Evolutionary conservation across 2,113 vertebrate species (phyloP), one percentile per base, ranked within the genome.

Genomic region (Cebidichthys violaceus): DNA sequence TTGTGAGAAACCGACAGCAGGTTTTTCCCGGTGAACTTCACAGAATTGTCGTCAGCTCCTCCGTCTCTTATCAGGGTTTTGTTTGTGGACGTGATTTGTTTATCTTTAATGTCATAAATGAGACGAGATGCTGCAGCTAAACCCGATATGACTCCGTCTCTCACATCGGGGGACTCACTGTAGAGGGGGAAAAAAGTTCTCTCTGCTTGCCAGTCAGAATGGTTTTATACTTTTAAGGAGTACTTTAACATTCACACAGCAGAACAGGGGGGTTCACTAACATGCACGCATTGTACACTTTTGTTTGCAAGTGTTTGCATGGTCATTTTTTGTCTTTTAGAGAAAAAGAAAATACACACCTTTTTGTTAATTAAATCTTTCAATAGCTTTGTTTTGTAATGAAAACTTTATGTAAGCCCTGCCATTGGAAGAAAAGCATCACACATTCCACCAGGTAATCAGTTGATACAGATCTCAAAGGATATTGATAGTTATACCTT

Each of bases 41-140:
- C 24, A 68, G 15, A 20, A 24, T 33, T 6, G 15, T n/a, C 17
- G 54, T 14, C 41, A 4, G 1, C 31, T 43, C 9, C 14, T 11
- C 11, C 8, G 24, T n/a, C n/a, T 55, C 27, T 43, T 43, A 43
- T 55, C 57, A 11, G 9, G 37, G 13, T 39, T 45, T 57, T 33
- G 11, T 64, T 71, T 55, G 6, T 22, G 0, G 5, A 4, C 17
- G 31, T 62, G 29, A 59, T 59, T 14, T 66, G 27, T 67, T 67
- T 27, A 66, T 47, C 17, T 43, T 31, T 39, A 66, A 66, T 73
- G 61, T 22, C 59, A 66, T 22, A 37, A 67, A 73, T 10, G 4
- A 67, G 22, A 24, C 5, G 27, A 20, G 11, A 43, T 52, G 4
- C 7, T 17, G 6, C 45, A 41, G 11, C 35, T 11, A 29, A 60